A percentile compares a stretch with the other conserved stretches of the same genome.
Evolutionary conservation across 2,797 vertebrate genomes (phyloP).

Genomic region (Strix occidentalis): DNA sequence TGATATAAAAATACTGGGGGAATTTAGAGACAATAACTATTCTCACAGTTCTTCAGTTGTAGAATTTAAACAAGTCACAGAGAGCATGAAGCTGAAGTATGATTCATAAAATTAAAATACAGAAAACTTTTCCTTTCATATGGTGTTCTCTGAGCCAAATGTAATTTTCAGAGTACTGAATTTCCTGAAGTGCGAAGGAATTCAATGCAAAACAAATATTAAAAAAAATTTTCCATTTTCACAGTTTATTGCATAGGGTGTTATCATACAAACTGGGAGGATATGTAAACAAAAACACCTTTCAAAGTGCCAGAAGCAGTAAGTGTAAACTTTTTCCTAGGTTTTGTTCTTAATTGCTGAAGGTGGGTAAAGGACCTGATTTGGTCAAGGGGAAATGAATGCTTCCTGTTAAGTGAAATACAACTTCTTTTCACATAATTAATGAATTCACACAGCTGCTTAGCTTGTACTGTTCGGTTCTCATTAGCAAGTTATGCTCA

Average conservation of each 20-base stretch:
- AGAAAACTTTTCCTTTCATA: neutral
- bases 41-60: neutral
- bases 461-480: neutral
- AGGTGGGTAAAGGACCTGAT: neutral
- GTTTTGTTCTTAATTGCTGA: neutral
- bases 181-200: neutral
- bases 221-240: neutral
- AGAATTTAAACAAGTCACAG: slow-evolving; percentile 19
- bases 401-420: neutral
- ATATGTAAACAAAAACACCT: neutral
- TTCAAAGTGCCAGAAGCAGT: neutral
- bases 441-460: neutral
- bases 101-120: slow-evolving; percentile 23
- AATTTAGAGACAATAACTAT: slow-evolving; percentile 35
- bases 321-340: neutral
- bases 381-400: neutral
- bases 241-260: neutral
- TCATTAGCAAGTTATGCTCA: neutral
- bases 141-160: neutral
- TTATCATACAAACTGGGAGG: neutral
- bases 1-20: slow-evolving; percentile 50
- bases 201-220: slow-evolving; percentile 22
- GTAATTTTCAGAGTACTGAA: slow-evolving; percentile 8
- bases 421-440: neutral
- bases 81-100: slow-evolving; percentile 15